Conservation (phyloP, 2,888 invertebrate genomes). For the Corbicula japonica region DNA sequence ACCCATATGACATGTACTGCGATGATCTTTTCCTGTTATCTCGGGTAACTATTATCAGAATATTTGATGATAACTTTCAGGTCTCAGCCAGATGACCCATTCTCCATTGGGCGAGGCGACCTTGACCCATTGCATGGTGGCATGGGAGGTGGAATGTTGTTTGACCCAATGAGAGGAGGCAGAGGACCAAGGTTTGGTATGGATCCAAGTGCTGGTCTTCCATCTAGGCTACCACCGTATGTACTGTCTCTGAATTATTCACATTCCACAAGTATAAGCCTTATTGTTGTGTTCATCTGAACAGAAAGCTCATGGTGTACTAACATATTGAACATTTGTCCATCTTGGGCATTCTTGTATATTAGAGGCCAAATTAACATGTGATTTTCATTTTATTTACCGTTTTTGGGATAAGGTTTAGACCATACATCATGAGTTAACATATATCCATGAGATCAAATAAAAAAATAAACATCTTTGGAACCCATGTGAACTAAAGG, state of each 20-base stretch:
- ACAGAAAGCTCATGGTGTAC: neutral
- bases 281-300: neutral
- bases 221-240: slow-evolving; percentile 80
- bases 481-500: too few species aligned
- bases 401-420: too few species aligned
- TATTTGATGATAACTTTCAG: too few species aligned
- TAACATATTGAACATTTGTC: neutral
- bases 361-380: too few species aligned
- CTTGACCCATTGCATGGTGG: slow-evolving; percentile 91
- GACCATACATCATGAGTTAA: too few species aligned
- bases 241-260: slow-evolving; percentile 19
- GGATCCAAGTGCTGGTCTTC: slow-evolving; percentile 77
- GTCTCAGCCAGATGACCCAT: slow-evolving; percentile 78
- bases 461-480: too few species aligned
- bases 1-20: too few species aligned
- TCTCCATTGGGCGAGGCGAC: slow-evolving; percentile 91
- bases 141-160: slow-evolving; percentile 91
- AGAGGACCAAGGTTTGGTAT: slow-evolving; percentile 72
- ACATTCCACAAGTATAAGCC: neutral
- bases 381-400: too few species aligned
- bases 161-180: slow-evolving; percentile 88
- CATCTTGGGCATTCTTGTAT: too few species aligned
- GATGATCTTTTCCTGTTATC: too few species aligned
- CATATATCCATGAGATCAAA: too few species aligned
- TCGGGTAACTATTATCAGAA: too few species aligned